These are phyloP conservation scores for Oppia nitens DNA, from an alignment of 1,140 invertebrate genomes.

Conservation along the genomic window DNA sequence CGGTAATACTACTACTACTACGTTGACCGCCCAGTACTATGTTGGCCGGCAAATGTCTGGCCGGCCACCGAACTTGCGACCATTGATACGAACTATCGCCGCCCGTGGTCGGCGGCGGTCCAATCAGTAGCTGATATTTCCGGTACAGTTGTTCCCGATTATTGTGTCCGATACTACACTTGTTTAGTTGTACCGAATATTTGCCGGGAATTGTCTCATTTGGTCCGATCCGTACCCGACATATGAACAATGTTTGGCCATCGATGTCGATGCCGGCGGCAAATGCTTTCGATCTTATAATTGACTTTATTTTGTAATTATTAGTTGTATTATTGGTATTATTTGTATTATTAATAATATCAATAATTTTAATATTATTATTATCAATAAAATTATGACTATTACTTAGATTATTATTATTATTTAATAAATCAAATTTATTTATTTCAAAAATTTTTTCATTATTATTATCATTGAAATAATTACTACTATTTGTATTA, in stretches of 20 bases:
- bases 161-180: slow-evolving; percentile 1
- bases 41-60: neutral
- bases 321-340: too few species aligned
- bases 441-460: too few species aligned
- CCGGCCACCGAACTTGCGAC: slow-evolving; percentile 2
- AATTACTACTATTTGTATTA: too few species aligned
- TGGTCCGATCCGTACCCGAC: neutral
- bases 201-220: slow-evolving; percentile 10
- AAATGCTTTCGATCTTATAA: slow-evolving; percentile 1
- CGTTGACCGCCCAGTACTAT: slow-evolving; percentile 2
- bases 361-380: too few species aligned
- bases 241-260: slow-evolving; percentile 5
- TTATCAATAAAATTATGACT: too few species aligned
- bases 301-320: too few species aligned
- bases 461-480: too few species aligned
- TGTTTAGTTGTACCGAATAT: neutral
- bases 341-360: too few species aligned
- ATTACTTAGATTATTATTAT: too few species aligned
- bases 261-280: slow-evolving; percentile 6
- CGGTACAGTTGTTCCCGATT: neutral
- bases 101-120: neutral
- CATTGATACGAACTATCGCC: neutral
- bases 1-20: neutral
- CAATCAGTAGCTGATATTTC: slow-evolving; percentile 3
- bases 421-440: too few species aligned